Base-by-base conservation (phyloP, 2,797 vertebrate species). In the Darevskia nairensis region DNA sequence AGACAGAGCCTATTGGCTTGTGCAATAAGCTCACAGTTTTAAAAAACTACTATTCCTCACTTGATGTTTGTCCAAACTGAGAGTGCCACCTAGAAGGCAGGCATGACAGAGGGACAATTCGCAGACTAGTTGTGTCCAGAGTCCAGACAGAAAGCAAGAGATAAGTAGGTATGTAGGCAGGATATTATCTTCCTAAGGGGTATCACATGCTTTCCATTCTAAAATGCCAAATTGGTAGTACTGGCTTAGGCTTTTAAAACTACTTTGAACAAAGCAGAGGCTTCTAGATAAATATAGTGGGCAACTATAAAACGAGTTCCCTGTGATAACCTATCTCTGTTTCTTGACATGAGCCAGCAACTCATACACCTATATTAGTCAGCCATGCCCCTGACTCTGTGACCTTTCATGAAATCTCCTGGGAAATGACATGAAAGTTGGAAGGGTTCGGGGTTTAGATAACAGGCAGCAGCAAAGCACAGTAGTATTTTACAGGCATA, bases 141-240 rank as follows among this genome's bases (percentile, higher is more conserved):
- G 90, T 85, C 66, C 83, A 91, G 93, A 93, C 0, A 39, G 89
- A 82, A 64, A 90, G 75, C 41, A 86, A 87, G 50, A 93, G 92
- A 94, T 93, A 94, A 95, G 87, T 69, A 89, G 89, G 59, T 61
- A 90, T 86, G 89, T 86, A 39, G 83, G 91, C 87, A 93, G 91
- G 78, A 92, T 84, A 85, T 92, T 95, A 95, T 95, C 93, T 91
- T 55, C 86, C 55, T 23, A 44, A 77, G 88, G 94, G 90, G 91
- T 1, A 80, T 46, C 90, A 92, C 41, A 89, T 91, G 89, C 3
- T 86, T 93, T 92, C 66, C 85, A 88, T 86, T 82, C 90, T 85
- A 78, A 84, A 94, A 93, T 44, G 59, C 77, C 89, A 86, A 93
- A 85, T 72, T 61, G 11, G 81, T 84, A 90, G 50, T 88, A 3